Conservation (phyloP, 1,140 invertebrate species). For the Atta texana region DNA sequence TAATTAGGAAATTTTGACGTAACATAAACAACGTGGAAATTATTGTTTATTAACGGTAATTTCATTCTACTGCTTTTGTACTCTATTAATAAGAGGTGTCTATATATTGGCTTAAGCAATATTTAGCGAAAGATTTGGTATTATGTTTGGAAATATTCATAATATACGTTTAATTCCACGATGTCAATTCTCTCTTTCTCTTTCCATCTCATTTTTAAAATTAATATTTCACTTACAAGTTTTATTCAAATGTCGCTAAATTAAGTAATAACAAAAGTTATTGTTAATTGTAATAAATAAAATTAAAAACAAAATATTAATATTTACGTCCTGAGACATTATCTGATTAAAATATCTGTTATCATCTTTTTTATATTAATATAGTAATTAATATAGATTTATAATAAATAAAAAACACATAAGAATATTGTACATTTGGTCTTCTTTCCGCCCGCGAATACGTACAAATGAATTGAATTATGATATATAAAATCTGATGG, state of each 20-base stretch:
- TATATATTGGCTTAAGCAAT: slow-evolving; percentile 51
- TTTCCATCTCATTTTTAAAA: not conserved
- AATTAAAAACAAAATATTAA: not conserved
- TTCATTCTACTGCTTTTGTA: slow-evolving; percentile 28
- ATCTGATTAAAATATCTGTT: not conserved
- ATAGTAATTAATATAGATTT: not conserved
- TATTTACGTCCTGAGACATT: not conserved
- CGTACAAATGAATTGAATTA: slow-evolving; percentile 6
- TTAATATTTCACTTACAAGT: not conserved
- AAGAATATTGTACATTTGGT: not conserved
- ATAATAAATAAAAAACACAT: not conserved
- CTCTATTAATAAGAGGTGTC: slow-evolving; percentile 34
- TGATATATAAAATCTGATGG: not conserved
- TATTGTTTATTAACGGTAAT: slow-evolving; percentile 24
- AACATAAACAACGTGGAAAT: slow-evolving; percentile 6
- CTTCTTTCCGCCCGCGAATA: not conserved
- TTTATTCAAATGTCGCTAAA: no score
- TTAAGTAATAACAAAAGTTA: not conserved
- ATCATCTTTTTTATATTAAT: not conserved
- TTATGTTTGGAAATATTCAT: slow-evolving; percentile 47
- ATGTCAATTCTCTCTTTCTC: not conserved
- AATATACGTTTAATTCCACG: not conserved
- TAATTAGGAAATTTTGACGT: slow-evolving; percentile 39
- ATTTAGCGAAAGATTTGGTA: slow-evolving; percentile 54
- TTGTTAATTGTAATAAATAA: not conserved